phyloP scores from a whole-genome alignment of 2,113 vertebrate species.

The Ictalurus punctatus region DNA sequence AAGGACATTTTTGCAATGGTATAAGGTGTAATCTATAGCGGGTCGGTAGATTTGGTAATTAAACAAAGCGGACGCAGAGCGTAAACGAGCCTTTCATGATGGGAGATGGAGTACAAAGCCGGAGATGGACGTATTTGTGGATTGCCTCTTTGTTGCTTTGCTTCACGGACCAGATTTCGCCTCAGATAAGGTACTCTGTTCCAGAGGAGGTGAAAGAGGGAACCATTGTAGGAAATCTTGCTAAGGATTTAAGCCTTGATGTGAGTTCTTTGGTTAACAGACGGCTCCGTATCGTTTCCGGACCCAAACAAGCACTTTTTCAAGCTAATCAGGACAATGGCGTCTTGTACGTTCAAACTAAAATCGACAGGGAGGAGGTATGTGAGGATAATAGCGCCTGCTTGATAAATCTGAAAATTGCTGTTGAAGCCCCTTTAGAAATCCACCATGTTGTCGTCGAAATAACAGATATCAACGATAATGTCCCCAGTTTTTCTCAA shows the following conservation, averaged over 20 bases:
- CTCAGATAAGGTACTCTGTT: constrained; percentile 66
- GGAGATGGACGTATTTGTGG: constrained; percentile 34
- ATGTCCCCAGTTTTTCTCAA: constrained; percentile 52
- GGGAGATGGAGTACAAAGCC: constrained; percentile 42
- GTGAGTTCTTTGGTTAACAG: constrained; percentile 62
- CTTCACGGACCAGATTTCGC: constrained; percentile 38
- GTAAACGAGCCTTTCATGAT: constrained; percentile 15
- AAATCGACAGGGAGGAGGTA: constrained; percentile 56
- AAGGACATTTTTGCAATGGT: background rate
- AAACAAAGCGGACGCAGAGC: background rate
- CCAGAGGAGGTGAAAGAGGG: constrained; percentile 67
- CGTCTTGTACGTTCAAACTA: constrained; percentile 58
- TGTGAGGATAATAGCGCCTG: constrained; percentile 61
- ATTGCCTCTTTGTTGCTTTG: constrained; percentile 47
- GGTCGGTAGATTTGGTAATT: background rate
- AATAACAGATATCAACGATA: constrained; percentile 59
- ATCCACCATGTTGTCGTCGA: constrained; percentile 56
- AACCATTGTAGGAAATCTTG: constrained; percentile 74
- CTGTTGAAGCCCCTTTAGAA: constrained; percentile 58
- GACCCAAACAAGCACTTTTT: constrained; percentile 58
- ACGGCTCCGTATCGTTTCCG: constrained; percentile 73
- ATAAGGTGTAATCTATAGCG: no score
- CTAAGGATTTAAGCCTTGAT: constrained; percentile 77
- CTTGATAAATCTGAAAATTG: constrained; percentile 53
- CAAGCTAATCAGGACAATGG: constrained; percentile 68